These are phyloP conservation scores for Linyphia triangularis DNA, from an alignment of 2,888 invertebrate species.

Conservation along the genomic window DNA sequence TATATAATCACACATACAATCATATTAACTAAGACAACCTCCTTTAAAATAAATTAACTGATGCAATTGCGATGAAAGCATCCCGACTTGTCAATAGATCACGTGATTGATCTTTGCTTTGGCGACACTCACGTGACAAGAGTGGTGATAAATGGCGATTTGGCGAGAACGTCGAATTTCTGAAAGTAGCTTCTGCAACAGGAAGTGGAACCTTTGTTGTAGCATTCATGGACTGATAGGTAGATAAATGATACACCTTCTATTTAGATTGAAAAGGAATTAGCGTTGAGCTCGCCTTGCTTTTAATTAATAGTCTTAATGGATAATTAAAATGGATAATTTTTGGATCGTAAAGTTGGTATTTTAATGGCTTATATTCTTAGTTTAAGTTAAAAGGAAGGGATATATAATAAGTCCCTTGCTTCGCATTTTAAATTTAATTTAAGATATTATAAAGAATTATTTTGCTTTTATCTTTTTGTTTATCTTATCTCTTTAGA, in stretches of 20 bases:
- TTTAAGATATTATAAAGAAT: neutral
- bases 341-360: neutral
- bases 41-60: neutral
- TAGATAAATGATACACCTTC: neutral
- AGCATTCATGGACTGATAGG: neutral
- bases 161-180: slow-evolving; percentile 6
- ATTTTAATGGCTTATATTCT: no score
- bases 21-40: no score
- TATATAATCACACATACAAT: no score
- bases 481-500: neutral
- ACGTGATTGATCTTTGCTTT: slow-evolving; percentile 15
- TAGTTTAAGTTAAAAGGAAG: neutral
- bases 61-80: neutral
- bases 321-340: neutral
- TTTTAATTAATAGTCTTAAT: neutral
- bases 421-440: neutral
- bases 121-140: neutral
- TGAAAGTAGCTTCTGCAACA: neutral
- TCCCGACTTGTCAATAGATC: slow-evolving; percentile 1
- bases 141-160: neutral
- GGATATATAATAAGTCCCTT: neutral
- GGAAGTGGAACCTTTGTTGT: slow-evolving; percentile 2
- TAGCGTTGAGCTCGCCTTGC: neutral
- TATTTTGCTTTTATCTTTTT: neutral
- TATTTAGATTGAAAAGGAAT: neutral